Evolutionary conservation across 2,888 invertebrate species (phyloP).

Genomic region (Drosophila prostipennis): DNA sequence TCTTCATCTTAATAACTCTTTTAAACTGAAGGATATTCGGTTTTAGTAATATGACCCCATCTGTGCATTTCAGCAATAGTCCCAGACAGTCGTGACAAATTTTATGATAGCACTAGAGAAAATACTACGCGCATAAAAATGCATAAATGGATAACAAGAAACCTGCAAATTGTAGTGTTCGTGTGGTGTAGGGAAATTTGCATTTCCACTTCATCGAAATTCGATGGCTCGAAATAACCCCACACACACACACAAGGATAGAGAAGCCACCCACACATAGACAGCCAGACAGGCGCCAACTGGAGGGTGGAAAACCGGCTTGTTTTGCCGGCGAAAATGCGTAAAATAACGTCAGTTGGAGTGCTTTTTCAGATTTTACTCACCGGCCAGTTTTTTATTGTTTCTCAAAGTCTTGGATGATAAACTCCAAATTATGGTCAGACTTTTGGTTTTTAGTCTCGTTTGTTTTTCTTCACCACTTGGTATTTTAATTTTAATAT

Average conservation of each 20-base stretch:
- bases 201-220: constrained; percentile 39
- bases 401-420: background rate
- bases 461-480: constrained; percentile 6
- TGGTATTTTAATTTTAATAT: constrained; percentile 6
- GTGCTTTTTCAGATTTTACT: constrained; percentile 50
- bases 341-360: constrained; percentile 49
- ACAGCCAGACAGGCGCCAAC: constrained; percentile 56
- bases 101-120: constrained; percentile 12
- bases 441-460: background rate
- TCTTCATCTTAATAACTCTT: too few species aligned
- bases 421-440: background rate
- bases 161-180: constrained; percentile 2
- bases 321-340: constrained; percentile 71
- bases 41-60: background rate
- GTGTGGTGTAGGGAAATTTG: constrained; percentile 23
- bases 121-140: constrained; percentile 18
- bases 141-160: constrained; percentile 15
- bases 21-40: background rate
- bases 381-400: constrained; percentile 49
- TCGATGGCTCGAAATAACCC: constrained; percentile 38
- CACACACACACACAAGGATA: constrained; percentile 21
- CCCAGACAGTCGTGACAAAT: constrained; percentile 37
- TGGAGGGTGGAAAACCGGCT: constrained; percentile 40
- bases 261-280: constrained; percentile 14
- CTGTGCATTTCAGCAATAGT: background rate